phyloP scores from a whole-genome alignment of 2,888 invertebrate species.

The Elmis aenea region DNA sequence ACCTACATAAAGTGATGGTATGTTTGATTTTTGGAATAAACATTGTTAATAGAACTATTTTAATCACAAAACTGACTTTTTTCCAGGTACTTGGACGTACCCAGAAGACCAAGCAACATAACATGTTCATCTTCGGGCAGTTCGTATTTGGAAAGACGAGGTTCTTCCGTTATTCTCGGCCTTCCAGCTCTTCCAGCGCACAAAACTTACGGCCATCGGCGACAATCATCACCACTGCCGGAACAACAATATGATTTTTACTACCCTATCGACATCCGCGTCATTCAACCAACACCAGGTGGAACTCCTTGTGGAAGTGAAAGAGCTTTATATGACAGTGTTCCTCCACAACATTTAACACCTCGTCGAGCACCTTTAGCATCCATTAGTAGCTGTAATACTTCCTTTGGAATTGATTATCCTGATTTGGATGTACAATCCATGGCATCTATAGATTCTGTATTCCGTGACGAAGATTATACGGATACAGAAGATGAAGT shows the following conservation, averaged over 20 bases:
- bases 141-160: constrained; percentile 76
- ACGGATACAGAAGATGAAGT: constrained; percentile 81
- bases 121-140: constrained; percentile 83
- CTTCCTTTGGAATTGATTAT: constrained; percentile 59
- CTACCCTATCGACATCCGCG: constrained; percentile 50
- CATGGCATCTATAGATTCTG: constrained; percentile 72
- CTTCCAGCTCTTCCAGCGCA: constrained; percentile 57
- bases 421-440: constrained; percentile 68
- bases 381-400: constrained; percentile 73
- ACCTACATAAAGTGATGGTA: neutral
- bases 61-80: no score
- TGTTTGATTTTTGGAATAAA: neutral
- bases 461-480: constrained; percentile 63
- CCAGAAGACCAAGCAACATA: constrained; percentile 70
- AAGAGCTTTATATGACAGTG: constrained; percentile 48
- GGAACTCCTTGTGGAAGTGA: constrained; percentile 76
- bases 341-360: constrained; percentile 24
- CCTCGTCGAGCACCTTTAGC: constrained; percentile 69
- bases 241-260: constrained; percentile 44
- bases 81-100: constrained; percentile 40
- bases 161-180: constrained; percentile 73
- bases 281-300: constrained; percentile 77
- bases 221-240: constrained; percentile 42
- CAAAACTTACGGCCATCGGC: constrained; percentile 42
- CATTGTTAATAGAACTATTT: constrained; percentile 1